Conservation (phyloP, 2,888 invertebrate species). For the Rutpela maculata region DNA sequence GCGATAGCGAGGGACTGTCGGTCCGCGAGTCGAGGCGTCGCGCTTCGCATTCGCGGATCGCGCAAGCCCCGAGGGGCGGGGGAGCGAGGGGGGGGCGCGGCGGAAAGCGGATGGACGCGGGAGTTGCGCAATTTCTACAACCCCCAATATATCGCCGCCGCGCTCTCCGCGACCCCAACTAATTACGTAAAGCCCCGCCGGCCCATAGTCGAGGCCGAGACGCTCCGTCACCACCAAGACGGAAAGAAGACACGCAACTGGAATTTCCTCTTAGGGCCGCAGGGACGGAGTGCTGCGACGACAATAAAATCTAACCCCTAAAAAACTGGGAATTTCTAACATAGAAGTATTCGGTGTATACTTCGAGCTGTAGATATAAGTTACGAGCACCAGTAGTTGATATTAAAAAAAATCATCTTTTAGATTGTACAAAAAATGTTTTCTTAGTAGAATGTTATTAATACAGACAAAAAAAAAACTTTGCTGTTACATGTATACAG, state of each 20-base stretch:
- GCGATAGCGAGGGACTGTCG: conserved; percentile 74
- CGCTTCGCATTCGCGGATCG: conserved; percentile 60
- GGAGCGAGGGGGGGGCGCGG: conserved; percentile 55
- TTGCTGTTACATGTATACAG: too few relatives aligned
- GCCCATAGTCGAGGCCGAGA: conserved; percentile 52
- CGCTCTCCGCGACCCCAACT: conserved; percentile 55
- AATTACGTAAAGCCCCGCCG: conserved; percentile 64
- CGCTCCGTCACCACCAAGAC: conserved; percentile 51
- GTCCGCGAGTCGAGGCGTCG: conserved; percentile 71
- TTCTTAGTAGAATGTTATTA: too few relatives aligned
- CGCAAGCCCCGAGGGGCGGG: conserved; percentile 57
- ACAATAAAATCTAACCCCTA: background rate
- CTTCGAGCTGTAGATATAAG: too few relatives aligned
- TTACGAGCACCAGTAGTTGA: too few relatives aligned
- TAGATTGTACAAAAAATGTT: too few relatives aligned
- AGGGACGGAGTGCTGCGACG: conserved; percentile 9
- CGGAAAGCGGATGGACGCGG: conserved; percentile 58
- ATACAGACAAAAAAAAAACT: too few relatives aligned
- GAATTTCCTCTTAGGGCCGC: conserved; percentile 52
- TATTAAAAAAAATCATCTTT: too few relatives aligned
- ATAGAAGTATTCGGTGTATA: too few relatives aligned
- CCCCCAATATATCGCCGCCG: conserved; percentile 55
- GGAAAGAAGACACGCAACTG: conserved; percentile 59
- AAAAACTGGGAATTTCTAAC: background rate
- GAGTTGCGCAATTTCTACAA: conserved; percentile 70